Percentiles rank a stretch among this genome's conserved stretches.
Evolutionary conservation across 92 coral and sea anemone species (phyloP).

Genomic region (Epizoanthus ramosus): DNA sequence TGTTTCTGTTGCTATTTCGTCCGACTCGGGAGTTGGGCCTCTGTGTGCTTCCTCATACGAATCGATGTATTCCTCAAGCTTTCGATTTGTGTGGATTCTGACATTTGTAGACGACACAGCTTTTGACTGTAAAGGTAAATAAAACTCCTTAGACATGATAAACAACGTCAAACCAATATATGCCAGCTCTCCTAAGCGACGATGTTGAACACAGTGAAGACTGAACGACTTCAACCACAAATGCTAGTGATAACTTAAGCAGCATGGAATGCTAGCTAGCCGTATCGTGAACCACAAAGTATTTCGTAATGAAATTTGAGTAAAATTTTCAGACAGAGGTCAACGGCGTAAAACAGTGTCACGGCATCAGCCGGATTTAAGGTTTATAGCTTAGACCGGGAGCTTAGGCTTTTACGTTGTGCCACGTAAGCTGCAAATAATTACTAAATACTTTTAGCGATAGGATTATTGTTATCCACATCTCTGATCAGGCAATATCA

Average conservation of each 20-base stretch:
- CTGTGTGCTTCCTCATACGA: slow-evolving; percentile 36
- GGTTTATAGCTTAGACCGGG: neutral
- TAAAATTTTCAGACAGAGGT: neutral
- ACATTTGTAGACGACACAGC: slow-evolving; percentile 88
- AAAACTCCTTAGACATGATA: slow-evolving; percentile 62
- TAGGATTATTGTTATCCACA: neutral
- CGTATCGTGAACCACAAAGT: neutral
- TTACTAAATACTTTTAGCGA: neutral
- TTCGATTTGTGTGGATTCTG: slow-evolving; percentile 74
- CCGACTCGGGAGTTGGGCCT: slow-evolving; percentile 38
- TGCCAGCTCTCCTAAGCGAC: slow-evolving; percentile 4
- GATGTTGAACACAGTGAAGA: too few species aligned
- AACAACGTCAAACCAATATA: slow-evolving; percentile 42
- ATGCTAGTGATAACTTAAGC: neutral
- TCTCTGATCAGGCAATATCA: too few species aligned
- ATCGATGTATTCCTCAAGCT: slow-evolving; percentile 70
- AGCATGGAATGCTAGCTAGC: neutral
- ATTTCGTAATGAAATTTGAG: neutral
- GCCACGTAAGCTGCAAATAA: neutral
- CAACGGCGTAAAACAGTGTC: neutral
- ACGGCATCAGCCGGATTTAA: neutral
- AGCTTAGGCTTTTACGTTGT: too few species aligned
- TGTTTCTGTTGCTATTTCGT: slow-evolving; percentile 33
- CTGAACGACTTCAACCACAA: too few species aligned
- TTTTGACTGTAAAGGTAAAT: slow-evolving; percentile 85